Evolutionary conservation across 1,140 invertebrate genomes (phyloP).

Genomic region (Drepana arcuata): DNA sequence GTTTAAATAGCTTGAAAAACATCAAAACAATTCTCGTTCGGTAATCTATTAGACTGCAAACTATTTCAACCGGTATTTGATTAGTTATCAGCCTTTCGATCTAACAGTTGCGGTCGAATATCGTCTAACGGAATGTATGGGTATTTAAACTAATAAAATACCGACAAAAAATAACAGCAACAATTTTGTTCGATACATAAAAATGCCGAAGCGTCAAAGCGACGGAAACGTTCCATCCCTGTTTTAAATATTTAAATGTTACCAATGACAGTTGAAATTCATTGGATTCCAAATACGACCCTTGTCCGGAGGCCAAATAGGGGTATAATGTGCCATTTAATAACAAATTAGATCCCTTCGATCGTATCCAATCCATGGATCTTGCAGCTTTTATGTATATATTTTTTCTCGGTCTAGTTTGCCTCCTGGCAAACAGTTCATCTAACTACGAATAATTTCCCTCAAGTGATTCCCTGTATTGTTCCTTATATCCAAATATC

Average conservation of each 20-base stretch:
- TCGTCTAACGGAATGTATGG: too few species aligned
- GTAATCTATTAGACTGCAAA: too few species aligned
- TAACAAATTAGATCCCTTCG: slow-evolving; percentile 64
- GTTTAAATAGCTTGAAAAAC: too few species aligned
- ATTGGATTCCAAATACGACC: slow-evolving; percentile 39
- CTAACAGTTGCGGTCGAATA: too few species aligned
- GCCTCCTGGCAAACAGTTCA: too few species aligned
- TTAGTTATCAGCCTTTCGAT: neutral
- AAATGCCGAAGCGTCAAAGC: slow-evolving; percentile 2
- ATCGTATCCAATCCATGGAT: too few species aligned
- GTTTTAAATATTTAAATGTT: slow-evolving; percentile 43
- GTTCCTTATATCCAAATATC: too few species aligned
- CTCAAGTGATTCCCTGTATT: too few species aligned
- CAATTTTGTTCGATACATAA: neutral
- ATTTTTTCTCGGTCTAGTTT: too few species aligned
- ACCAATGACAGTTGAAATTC: slow-evolving; percentile 43
- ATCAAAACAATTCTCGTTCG: too few species aligned
- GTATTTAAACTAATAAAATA: neutral
- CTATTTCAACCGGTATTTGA: neutral
- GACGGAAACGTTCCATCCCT: slow-evolving; percentile 30
- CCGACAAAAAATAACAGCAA: neutral
- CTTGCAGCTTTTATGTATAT: too few species aligned
- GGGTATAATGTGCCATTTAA: slow-evolving; percentile 60
- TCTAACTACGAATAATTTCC: too few species aligned
- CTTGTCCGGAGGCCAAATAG: slow-evolving; percentile 26